These are phyloP conservation scores for Synergus umbraculus DNA, from an alignment of 2,888 invertebrate species.

Conservation along the genomic window DNA sequence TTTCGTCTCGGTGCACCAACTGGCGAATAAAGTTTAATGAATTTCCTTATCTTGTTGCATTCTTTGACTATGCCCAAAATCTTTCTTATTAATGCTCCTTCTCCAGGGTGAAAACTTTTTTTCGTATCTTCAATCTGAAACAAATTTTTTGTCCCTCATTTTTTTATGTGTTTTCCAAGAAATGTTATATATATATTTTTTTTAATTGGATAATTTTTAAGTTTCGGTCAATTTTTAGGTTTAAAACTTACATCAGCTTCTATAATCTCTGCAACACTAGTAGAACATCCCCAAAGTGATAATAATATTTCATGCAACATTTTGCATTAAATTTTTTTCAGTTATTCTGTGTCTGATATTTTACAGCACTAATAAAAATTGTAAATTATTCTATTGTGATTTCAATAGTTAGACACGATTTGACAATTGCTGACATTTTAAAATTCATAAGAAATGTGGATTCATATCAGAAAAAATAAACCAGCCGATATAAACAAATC, in stretches of 20 bases:
- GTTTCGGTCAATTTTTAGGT: not conserved
- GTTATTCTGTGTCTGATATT: not conserved
- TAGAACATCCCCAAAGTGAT: conserved; percentile 82
- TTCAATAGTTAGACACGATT: not conserved
- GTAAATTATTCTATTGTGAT: not conserved
- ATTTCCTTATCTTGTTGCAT: conserved; percentile 83
- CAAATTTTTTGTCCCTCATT: not conserved
- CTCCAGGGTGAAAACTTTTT: conserved; percentile 83
- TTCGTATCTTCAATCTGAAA: conserved; percentile 75
- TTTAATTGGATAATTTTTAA: not conserved
- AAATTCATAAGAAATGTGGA: not conserved
- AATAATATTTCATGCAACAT: conserved; percentile 86
- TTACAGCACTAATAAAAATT: too few relatives aligned
- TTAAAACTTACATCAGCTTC: conserved; percentile 68
- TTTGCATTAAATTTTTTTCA: conserved; percentile 53
- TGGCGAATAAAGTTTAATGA: conserved; percentile 77
- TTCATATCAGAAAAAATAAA: too few relatives aligned
- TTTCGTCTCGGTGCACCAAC: conserved; percentile 55
- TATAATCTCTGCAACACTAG: conserved; percentile 68
- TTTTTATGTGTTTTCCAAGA: not conserved
- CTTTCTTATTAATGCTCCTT: conserved; percentile 81
- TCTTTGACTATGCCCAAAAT: conserved; percentile 83
- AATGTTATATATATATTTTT: not conserved
- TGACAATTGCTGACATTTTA: conserved; percentile 1
- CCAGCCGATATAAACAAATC: not conserved